phyloP scores from a whole-genome alignment of 2,113 vertebrate genomes.

The Motacilla tschutschensis region DNA sequence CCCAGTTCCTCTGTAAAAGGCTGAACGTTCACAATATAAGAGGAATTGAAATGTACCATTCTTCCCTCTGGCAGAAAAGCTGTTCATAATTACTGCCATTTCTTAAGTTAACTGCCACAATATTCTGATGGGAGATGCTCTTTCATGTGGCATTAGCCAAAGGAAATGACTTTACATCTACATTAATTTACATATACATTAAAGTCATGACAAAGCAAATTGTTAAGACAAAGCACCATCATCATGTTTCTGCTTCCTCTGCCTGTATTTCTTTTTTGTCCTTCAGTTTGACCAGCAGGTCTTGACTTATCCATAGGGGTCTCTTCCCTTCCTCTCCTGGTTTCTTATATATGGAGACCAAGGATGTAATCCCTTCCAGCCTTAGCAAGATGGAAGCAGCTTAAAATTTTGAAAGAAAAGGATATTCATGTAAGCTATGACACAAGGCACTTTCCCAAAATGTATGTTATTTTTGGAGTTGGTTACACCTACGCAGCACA shows the following conservation, averaged over 20 bases:
- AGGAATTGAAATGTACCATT: background rate
- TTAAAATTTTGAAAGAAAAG: background rate
- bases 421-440: background rate
- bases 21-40: background rate
- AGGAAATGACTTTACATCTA: background rate
- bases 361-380: background rate
- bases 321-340: background rate
- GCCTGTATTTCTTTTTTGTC: background rate
- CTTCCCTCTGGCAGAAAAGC: background rate
- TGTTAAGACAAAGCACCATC: background rate
- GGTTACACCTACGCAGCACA: background rate
- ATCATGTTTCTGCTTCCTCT: background rate
- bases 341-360: background rate
- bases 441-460: background rate
- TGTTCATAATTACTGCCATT: background rate
- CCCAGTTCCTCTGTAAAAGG: background rate
- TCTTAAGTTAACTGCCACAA: background rate
- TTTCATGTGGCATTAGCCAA: background rate
- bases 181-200: background rate
- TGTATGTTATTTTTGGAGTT: background rate
- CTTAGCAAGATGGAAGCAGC: background rate
- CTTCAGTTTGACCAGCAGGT: background rate
- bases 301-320: rapidly evolving
- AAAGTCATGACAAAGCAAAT: background rate
- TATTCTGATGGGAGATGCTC: background rate